phyloP scores from a whole-genome alignment of 2,113 vertebrate genomes.

The Pedionomus torquatus region DNA sequence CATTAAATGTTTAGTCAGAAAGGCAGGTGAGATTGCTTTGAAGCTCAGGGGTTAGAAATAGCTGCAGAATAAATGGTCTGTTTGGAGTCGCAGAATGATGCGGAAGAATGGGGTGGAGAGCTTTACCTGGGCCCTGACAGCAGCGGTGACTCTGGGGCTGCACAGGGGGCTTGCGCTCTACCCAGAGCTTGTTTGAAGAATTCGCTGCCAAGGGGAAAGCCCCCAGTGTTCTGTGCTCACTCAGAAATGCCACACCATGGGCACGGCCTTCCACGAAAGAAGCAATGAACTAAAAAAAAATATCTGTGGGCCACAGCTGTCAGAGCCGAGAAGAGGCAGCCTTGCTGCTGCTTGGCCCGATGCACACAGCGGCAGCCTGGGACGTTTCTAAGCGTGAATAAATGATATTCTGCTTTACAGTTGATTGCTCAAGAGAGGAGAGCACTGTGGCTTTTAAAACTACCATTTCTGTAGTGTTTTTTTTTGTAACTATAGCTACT shows the following conservation, averaged over 20 bases:
- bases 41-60: not conserved
- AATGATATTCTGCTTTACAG: not conserved
- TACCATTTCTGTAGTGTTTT: not conserved
- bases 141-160: accelerated
- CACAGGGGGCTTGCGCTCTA: not conserved
- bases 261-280: not conserved
- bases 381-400: not conserved
- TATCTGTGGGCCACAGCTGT: not conserved
- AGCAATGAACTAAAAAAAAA: not conserved
- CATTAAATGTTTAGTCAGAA: not conserved
- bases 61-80: not conserved
- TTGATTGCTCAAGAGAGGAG: not conserved
- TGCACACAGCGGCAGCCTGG: not conserved
- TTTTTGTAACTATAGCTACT: not conserved
- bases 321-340: not conserved
- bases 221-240: not conserved
- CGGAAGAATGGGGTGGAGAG: not conserved
- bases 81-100: accelerated
- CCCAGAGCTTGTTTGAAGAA: not conserved
- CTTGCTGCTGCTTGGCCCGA: not conserved
- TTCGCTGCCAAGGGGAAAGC: not conserved
- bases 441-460: not conserved
- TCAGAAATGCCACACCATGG: not conserved
- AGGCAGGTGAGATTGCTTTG: not conserved
- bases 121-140: not conserved